phyloP scores from a whole-genome alignment of 2,797 vertebrate species.

The Telmatherina bonti region DNA sequence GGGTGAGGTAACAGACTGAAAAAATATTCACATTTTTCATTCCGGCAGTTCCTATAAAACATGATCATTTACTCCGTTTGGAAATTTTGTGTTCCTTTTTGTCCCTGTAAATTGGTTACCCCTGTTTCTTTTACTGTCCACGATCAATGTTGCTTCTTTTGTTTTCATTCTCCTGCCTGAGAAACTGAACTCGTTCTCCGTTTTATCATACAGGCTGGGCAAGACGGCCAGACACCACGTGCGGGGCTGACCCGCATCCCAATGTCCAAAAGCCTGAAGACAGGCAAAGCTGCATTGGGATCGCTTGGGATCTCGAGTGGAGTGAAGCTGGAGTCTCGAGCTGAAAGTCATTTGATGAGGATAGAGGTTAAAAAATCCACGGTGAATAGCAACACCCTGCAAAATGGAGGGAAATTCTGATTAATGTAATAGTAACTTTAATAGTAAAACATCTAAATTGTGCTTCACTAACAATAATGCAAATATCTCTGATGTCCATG shows the following conservation, averaged over 20 bases:
- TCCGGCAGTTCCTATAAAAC: slow-evolving; percentile 18
- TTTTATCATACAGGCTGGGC: slow-evolving; percentile 84
- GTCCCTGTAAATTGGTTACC: slow-evolving; percentile 15
- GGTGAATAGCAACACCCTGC: slow-evolving; percentile 83
- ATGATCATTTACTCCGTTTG: slow-evolving; percentile 37
- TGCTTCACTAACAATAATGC: slow-evolving; percentile 32
- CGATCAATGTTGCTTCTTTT: slow-evolving; percentile 12
- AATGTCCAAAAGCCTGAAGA: slow-evolving; percentile 99
- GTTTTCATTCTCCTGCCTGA: slow-evolving; percentile 44
- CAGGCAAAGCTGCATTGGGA: slow-evolving; percentile 92
- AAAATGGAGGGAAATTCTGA: slow-evolving; percentile 92
- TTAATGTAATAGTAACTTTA: slow-evolving; percentile 21
- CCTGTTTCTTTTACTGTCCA: slow-evolving; percentile 15
- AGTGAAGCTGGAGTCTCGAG: slow-evolving; percentile 92
- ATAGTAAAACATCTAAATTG: slow-evolving; percentile 18
- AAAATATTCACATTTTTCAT: slow-evolving; percentile 66
- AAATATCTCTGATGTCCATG: slow-evolving; percentile 5
- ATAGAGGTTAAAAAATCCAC: slow-evolving; percentile 96
- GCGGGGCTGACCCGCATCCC: slow-evolving; percentile 95
- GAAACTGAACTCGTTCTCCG: slow-evolving; percentile 48
- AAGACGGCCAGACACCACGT: slow-evolving; percentile 88
- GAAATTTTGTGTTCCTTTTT: slow-evolving; percentile 31
- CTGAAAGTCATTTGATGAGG: slow-evolving; percentile 96
- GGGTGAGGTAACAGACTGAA: slow-evolving; percentile 40
- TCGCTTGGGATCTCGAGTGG: slow-evolving; percentile 90